These are phyloP conservation scores for Sebastes iracundus DNA, from an alignment of 2,797 vertebrate species.

Conservation along the genomic window DNA sequence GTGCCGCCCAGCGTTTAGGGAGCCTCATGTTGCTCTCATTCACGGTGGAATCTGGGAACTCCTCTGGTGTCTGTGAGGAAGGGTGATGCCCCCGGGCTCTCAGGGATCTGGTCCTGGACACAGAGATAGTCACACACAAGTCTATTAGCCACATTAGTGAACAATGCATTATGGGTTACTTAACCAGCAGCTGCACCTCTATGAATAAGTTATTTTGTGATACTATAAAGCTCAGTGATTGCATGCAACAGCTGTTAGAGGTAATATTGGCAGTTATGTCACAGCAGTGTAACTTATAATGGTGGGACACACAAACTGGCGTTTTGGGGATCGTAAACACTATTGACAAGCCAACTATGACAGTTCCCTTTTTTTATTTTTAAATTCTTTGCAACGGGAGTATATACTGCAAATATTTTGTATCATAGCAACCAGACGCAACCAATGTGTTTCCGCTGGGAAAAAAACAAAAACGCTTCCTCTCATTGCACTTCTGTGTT, in stretches of 20 bases:
- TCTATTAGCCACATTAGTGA: background rate
- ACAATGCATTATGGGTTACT: background rate
- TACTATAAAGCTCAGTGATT: background rate
- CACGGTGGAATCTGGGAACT: background rate
- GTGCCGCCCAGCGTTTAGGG: background rate
- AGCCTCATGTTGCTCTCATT: constrained; percentile 53
- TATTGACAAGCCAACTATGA: too few species aligned
- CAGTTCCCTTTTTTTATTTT: too few species aligned
- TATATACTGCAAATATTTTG: too few species aligned
- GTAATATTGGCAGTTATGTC: background rate
- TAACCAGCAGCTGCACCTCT: background rate
- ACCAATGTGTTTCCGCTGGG: too few species aligned
- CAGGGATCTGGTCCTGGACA: constrained; percentile 29
- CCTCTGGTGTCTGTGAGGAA: background rate
- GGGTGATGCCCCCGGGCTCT: constrained; percentile 11
- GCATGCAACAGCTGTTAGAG: background rate
- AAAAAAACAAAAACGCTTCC: too few species aligned
- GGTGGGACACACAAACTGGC: background rate
- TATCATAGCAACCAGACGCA: too few species aligned
- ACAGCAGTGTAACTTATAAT: background rate
- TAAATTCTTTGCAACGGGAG: too few species aligned
- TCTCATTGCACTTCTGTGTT: too few species aligned
- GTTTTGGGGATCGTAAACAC: too few species aligned
- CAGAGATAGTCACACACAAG: rapidly evolving
- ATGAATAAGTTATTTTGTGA: background rate